Evolutionary conservation across 1,140 invertebrate species (phyloP).

Genomic region (Batillaria attramentaria): DNA sequence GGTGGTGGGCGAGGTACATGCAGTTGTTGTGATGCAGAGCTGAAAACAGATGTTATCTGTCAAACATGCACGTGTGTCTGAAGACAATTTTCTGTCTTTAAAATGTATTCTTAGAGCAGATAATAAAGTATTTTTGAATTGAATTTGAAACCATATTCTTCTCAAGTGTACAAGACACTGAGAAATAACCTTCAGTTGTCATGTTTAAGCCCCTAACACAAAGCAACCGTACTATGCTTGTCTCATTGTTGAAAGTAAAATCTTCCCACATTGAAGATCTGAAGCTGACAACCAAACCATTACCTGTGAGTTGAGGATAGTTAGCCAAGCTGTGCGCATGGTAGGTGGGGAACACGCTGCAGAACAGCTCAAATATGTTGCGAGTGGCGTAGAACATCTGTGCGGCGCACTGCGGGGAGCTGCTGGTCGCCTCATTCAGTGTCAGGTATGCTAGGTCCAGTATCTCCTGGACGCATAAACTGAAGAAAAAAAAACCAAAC

Average conservation of each 20-base stretch:
- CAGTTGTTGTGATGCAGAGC: conserved; percentile 96
- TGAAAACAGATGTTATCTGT: conserved; percentile 73
- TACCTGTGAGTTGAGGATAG: conserved; percentile 88
- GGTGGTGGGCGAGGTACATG: conserved; percentile 86
- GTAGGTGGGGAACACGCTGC: conserved; percentile 82
- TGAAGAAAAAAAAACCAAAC: conserved; percentile 30
- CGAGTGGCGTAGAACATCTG: conserved; percentile 81
- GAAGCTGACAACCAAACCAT: no score
- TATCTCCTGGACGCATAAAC: conserved; percentile 74
- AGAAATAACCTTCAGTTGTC: no score
- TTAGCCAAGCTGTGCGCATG: conserved; percentile 85
- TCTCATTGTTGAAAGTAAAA: no score
- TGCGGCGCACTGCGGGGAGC: conserved; percentile 74
- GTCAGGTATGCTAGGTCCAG: conserved; percentile 81
- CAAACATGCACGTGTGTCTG: no score
- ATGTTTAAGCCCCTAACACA: no score
- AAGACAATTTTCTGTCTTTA: no score
- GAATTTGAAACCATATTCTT: no score
- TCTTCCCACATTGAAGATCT: no score
- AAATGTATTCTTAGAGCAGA: no score
- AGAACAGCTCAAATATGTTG: conserved; percentile 86
- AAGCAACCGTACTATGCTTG: no score
- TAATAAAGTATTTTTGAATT: no score
- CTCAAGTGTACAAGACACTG: no score
- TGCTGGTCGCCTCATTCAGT: conserved; percentile 80